A percentile compares a stretch with the other conserved stretches of the same genome.
phyloP scores from a whole-genome alignment of 2,113 vertebrate species.

The Hypanus sabinus region DNA sequence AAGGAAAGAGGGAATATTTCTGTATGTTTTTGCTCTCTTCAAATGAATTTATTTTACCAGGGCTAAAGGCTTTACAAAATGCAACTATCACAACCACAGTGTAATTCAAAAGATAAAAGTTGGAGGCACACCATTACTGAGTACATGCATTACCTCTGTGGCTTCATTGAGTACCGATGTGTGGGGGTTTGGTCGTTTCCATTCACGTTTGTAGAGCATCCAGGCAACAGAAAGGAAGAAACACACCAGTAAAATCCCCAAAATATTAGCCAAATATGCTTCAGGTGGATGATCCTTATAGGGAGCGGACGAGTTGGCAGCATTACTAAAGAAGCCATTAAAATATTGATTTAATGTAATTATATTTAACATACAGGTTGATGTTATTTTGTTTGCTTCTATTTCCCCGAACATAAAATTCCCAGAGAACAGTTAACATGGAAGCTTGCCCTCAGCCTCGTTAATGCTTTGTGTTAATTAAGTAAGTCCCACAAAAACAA shows the following conservation, averaged over 20 bases:
- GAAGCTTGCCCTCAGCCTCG: neutral
- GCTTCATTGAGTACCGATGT: slow-evolving; percentile 41
- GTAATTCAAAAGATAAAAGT: neutral
- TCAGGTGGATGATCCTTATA: slow-evolving; percentile 70
- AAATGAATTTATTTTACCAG: neutral
- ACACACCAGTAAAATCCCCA: slow-evolving; percentile 69
- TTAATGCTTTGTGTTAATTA: neutral
- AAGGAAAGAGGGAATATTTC: neutral
- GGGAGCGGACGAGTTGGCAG: slow-evolving; percentile 41
- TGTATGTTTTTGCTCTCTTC: neutral
- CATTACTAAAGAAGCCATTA: slow-evolving; percentile 50
- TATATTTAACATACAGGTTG: neutral
- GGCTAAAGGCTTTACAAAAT: neutral
- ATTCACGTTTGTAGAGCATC: slow-evolving; percentile 64
- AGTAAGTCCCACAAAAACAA: neutral
- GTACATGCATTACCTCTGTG: slow-evolving; percentile 46
- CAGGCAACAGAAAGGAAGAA: slow-evolving; percentile 72
- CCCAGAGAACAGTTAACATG: neutral
- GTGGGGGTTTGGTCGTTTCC: slow-evolving; percentile 66
- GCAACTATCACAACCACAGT: neutral
- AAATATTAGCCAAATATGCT: slow-evolving; percentile 67
- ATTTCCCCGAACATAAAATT: neutral
- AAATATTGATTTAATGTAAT: neutral
- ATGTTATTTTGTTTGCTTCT: neutral
- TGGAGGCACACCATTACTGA: neutral